Evolutionary conservation across 2,797 vertebrate species (phyloP).

Genomic region (Oryzias dopingdopingensis): DNA sequence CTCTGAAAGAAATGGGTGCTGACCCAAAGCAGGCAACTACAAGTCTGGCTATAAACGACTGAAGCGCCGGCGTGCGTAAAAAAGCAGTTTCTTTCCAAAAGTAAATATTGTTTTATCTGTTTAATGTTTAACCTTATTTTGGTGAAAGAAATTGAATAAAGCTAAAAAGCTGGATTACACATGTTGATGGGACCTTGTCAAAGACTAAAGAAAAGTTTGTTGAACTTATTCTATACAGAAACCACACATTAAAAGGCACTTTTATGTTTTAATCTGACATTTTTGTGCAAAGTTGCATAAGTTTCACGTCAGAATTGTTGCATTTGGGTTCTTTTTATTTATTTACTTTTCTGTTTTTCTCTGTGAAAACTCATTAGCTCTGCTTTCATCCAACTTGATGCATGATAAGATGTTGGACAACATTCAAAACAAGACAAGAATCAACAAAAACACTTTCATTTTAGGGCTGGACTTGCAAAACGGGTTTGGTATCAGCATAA

Average conservation of each 20-base stretch:
- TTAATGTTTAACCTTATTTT: too few relatives aligned
- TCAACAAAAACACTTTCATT: background rate
- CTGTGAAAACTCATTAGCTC: background rate
- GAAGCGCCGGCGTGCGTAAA: conserved; percentile 25
- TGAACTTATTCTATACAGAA: background rate
- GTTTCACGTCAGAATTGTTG: background rate
- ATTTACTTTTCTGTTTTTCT: background rate
- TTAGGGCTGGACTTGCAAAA: background rate
- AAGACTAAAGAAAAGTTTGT: background rate
- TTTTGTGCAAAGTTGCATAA: too few relatives aligned
- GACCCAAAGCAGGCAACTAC: conserved; percentile 42
- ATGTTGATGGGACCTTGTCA: too few relatives aligned
- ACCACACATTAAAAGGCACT: background rate
- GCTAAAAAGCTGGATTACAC: too few relatives aligned
- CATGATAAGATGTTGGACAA: background rate
- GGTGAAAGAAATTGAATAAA: too few relatives aligned
- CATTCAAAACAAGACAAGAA: background rate
- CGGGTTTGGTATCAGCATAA: too few relatives aligned
- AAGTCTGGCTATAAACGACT: conserved; percentile 46
- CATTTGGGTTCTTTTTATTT: background rate
- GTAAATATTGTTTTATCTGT: conserved; percentile 13
- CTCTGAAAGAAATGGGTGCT: conserved; percentile 57
- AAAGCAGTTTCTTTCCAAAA: conserved; percentile 14
- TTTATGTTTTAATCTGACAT: too few relatives aligned
- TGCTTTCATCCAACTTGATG: background rate